Evolutionary conservation across 2,113 vertebrate genomes (phyloP).

Genomic region (pig (Sus scrofa)): T2T-Sscrofa CM000819.6:133373501-133374000

Average conservation of each 20-base stretch:
- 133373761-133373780: not conserved
- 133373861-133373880: not conserved
- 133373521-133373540: not conserved
- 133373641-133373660: conserved; percentile 26
- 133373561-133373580: not conserved
- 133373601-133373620: not conserved
- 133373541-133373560: conserved; percentile 54
- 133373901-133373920: not conserved
- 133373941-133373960: not conserved
- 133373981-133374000: not conserved
- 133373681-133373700: conserved; percentile 16
- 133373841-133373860: not conserved
- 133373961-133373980: not conserved
- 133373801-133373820: not conserved
- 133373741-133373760: not conserved
- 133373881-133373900: not conserved
- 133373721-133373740: not conserved
- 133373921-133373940: not conserved
- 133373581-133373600: not conserved
- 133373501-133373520: not conserved
- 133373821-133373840: not conserved
- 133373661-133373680: conserved; percentile 37
- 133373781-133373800: not conserved
- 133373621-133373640: conserved; percentile 10
- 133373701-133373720: not conserved